Base-by-base conservation (phyloP, 1,140 invertebrate genomes). In the Penaeus indicus region DNA sequence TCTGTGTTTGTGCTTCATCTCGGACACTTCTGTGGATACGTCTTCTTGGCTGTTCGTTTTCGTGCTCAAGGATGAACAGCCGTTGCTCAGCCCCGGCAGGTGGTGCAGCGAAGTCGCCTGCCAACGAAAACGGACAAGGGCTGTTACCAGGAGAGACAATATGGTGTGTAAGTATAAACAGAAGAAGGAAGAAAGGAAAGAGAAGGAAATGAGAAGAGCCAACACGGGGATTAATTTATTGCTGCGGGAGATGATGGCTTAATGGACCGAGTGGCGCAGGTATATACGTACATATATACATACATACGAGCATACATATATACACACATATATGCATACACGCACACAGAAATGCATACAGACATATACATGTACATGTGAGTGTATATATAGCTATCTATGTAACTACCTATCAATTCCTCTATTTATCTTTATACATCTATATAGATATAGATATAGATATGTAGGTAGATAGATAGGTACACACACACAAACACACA, bases 21-120 rank as follows among this genome's bases (percentile, higher is more conserved):
- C 61, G 8, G 77, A 78, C 7, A 86, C 32, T 22, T 86, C 85
- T 25, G 79, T 77, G n/a, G 85, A 67, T 47, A 86, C 32, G 62
- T 86, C 85, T 63, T 86, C 85, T 18, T 61, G 75, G 62, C 78
- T 86, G 85, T 54, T 86, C 61, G 62, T 86, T 78, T 86, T 86
- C 22, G 85, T 81, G 85, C 85, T 86, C 61, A 86, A 25, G 32
- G 84, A 89, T 8, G 89, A 86, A 19, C 84, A 89, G 1, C 88
- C 89, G 32, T 89, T 89, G 78, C 89, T 86, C 77, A 89, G 84
- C 19, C 88, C 85, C 11, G 84, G 69, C 42, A 89, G 78, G 69
- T 85, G 84, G 47, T 89, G 89, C 3, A 89, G 89, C 16, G 89
- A 89, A 1, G 84, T 86, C 64, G 78, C 64, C 89, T 89, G 89